Base-by-base conservation (phyloP, 1,140 invertebrate species). In the Plutomurus gul region DNA sequence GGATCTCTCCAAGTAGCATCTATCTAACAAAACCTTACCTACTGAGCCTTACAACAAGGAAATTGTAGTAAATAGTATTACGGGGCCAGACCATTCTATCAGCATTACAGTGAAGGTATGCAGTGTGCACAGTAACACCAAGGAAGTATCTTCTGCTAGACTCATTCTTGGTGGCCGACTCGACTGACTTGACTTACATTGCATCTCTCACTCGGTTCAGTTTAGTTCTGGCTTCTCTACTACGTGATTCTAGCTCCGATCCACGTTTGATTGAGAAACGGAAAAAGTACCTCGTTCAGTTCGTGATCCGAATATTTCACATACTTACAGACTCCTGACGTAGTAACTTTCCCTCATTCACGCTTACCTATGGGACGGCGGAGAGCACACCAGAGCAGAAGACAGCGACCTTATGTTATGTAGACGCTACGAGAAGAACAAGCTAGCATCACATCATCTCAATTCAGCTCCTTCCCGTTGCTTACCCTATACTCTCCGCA, bases 261-360 rank as follows among this genome's bases (percentile, higher is more conserved):
- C 73, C 39, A 73, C 81, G 74, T 82, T 82, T 82, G 81, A 82
- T 82, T 82, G 81, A 82, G 81, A 82, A 82, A 79, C 76, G 81
- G 74, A 76, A 78, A 79, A 76, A 79, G 76, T 72, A 72, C 51
- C 60, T 79, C 75, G 74, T 79, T 79, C 60, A 18, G 27, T 73
- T 75, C 81, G 81, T 82, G 81, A 76, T 76, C 77, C 46, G 81
- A 82, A 82, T 82, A 79, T 76, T 77, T 79, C 77, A 78, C 47
- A 76, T 75, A 56, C 75, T 79, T 76, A 78, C 47, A 73, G 27
- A 60, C 75, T 39, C 60, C 72, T 77, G 36, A 65, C 75, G 70
- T 76, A 74, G 70, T 51, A 81, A 77, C 49, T 77, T 77, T 75
- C 75, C 76, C 79, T 76, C 75, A 75, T 77, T 77, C 33, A 43